Percentiles rank a stretch among this genome's conserved stretches.
Evolutionary conservation across 2,113 vertebrate genomes (phyloP).

Genomic region (Upupa epops): DNA sequence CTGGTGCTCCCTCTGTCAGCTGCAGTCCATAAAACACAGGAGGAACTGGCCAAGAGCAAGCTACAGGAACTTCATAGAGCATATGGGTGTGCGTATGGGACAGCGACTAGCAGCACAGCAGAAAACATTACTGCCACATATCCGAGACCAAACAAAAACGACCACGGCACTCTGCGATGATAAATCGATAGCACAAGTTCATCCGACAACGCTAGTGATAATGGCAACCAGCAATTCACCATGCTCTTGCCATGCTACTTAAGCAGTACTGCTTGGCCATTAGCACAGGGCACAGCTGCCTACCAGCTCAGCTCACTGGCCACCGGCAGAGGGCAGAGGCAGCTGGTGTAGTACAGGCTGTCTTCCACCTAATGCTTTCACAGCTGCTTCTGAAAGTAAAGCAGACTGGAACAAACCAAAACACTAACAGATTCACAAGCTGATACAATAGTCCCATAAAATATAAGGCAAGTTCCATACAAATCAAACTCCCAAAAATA

Average conservation of each 20-base stretch:
- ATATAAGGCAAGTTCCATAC: constrained; percentile 64
- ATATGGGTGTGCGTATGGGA: accelerated
- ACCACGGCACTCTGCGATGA: accelerated
- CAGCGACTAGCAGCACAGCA: accelerated
- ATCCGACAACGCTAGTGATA: not conserved
- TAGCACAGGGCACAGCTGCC: accelerated
- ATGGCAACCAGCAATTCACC: not conserved
- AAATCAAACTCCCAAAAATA: constrained; percentile 77
- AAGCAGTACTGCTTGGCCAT: not conserved
- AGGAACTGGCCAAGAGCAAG: not conserved
- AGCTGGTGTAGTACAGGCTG: not conserved
- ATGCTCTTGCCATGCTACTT: not conserved
- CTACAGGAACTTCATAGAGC: accelerated
- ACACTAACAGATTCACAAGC: not conserved
- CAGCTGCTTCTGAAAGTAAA: constrained; percentile 20
- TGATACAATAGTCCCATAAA: constrained; percentile 44
- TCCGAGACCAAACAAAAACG: not conserved
- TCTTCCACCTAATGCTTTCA: not conserved
- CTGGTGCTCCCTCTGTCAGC: not conserved
- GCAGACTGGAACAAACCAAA: constrained; percentile 50
- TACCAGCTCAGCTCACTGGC: not conserved
- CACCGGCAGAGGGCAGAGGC: not conserved
- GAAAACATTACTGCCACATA: accelerated
- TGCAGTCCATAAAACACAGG: accelerated
- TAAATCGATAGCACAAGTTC: not conserved